Base-by-base conservation (phyloP, 1,140 invertebrate genomes). In the Hydropsyche tenuis region DNA sequence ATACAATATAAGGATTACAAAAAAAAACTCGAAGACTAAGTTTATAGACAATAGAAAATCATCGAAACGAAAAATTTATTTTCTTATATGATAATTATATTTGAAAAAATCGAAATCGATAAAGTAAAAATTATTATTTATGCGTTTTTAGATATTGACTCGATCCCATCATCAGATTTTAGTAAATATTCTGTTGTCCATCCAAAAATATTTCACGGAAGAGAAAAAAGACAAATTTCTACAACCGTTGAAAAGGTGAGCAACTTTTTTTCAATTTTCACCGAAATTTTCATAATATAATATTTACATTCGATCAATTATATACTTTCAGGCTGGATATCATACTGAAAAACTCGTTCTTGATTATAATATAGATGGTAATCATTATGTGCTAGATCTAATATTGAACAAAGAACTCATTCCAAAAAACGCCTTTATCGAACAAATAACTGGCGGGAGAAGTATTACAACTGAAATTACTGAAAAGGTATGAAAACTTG, bases 341-440 rank as follows among this genome's bases (percentile, higher is more conserved):
- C 92, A 95, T 82, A 82, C 89, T 71, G 85, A 90, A 72, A 87
- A 91, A 79, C 82, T 95, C 79, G 90, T 87, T 71, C 83, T 95
- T 68, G 88, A 83, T 56, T 86, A 93, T 79, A 85, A 87, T 75
- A 81, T 92, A 42, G 87, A 91, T 78, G 90, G 89, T 25, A 83
- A 88, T 79, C 85, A 90, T 65, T 86, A 90, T 51, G 81, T 91
- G 64, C 83, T 94, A 78, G 92, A 95, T 82, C 85, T 95, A 63
- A 86, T 89, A 78, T 86, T 94, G 75, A 94, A 95, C 82, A 89
- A 90, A 78, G 89, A 93, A 79, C 86, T 95, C 22, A 85, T 95
- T 69, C 87, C 93, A 0, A 86, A 88, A 45, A 88, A 89, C 74
- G 93, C 93, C 83, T 90, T 92, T 80, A 85, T 93, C 78, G 88